A percentile compares a stretch with the other conserved stretches of the same genome.
These are phyloP conservation scores for Diaphora mendica DNA, from an alignment of 2,888 invertebrate genomes.

Conservation along the genomic window DNA sequence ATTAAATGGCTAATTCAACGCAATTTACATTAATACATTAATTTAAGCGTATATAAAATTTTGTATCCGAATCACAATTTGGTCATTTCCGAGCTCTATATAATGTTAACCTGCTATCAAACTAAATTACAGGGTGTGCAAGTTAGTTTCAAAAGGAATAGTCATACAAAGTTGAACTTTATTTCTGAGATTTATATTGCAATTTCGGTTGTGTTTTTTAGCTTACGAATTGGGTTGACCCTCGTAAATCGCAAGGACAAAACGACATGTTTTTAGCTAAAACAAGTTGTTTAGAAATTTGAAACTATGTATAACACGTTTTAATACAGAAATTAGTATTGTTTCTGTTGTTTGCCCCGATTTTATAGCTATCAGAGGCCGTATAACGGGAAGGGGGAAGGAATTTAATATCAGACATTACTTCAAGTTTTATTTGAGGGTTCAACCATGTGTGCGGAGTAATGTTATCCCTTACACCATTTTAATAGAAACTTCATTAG, in stretches of 20 bases:
- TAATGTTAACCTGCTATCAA: conserved; percentile 36
- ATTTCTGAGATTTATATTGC: conserved; percentile 1
- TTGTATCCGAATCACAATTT: conserved; percentile 10
- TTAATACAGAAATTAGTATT: conserved; percentile 44
- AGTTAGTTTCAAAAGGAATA: conserved; percentile 20
- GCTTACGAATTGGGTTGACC: conserved; percentile 41
- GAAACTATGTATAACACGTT: conserved; percentile 56
- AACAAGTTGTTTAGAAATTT: conserved; percentile 56
- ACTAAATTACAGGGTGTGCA: conserved; percentile 40
- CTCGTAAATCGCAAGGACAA: conserved; percentile 64
- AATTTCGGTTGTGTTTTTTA: conserved; percentile 19
- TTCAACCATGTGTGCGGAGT: conserved; percentile 9
- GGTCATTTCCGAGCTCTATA: conserved; percentile 32
- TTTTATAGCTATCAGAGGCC: conserved; percentile 17
- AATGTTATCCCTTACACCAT: neutral
- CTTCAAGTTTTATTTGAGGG: conserved; percentile 12
- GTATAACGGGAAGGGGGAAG: conserved; percentile 5
- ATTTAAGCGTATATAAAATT: neutral
- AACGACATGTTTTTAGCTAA: conserved; percentile 59
- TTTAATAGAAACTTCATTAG: conserved; percentile 13
- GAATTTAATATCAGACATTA: conserved; percentile 23
- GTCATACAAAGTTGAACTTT: conserved; percentile 29
- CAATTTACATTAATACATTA: neutral
- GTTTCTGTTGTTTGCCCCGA: conserved; percentile 43
- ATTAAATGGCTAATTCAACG: conserved; percentile 10